Evolutionary conservation across 2,888 invertebrate species (phyloP).

Genomic region (Apamea sordens): DNA sequence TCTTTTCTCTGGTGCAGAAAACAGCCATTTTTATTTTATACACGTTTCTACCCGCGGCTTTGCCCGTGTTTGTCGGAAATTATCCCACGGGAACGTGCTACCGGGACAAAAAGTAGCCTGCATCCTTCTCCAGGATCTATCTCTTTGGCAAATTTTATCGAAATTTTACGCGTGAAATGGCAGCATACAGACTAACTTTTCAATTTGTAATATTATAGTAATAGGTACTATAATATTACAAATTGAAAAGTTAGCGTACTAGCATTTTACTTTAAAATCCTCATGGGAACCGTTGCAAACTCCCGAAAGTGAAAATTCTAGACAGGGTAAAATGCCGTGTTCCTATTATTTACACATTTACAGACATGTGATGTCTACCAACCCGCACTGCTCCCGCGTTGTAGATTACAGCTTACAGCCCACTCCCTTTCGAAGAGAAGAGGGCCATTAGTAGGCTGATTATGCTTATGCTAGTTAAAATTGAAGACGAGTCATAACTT

Average conservation of each 20-base stretch:
- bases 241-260: too few species aligned
- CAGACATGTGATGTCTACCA: background rate
- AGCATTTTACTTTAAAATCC: background rate
- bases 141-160: too few species aligned
- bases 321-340: background rate
- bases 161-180: background rate
- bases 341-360: constrained; percentile 9
- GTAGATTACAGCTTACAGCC: background rate
- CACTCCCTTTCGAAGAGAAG: background rate
- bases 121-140: too few species aligned
- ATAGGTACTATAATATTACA: too few species aligned
- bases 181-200: background rate
- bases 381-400: background rate
- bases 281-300: background rate
- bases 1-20: background rate
- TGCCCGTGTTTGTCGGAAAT: too few species aligned
- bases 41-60: background rate
- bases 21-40: background rate
- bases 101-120: too few species aligned
- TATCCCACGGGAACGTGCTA: too few species aligned
- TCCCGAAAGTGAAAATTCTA: constrained; percentile 11
- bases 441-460: background rate
- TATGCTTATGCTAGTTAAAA: background rate
- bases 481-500: background rate
- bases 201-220: too few species aligned